These are phyloP conservation scores for Liasis olivaceus DNA, from an alignment of 2,797 vertebrate genomes.

Conservation along the genomic window DNA sequence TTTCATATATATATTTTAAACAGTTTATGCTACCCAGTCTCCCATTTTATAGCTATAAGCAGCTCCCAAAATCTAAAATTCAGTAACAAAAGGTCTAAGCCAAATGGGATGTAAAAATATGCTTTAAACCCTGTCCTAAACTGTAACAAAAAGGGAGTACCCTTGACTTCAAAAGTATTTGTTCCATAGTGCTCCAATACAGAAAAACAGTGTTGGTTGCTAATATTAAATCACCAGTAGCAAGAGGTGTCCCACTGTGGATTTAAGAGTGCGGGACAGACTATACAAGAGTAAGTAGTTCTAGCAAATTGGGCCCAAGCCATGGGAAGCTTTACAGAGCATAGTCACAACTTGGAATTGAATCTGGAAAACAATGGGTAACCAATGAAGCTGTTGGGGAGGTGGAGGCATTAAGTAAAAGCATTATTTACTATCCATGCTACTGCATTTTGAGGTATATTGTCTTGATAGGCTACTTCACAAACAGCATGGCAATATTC, in stretches of 20 bases:
- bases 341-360: not conserved
- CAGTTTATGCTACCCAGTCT: too few species aligned
- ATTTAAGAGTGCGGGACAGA: not conserved
- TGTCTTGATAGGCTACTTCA: not conserved
- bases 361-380: not conserved
- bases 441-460: not conserved
- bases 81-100: too few species aligned
- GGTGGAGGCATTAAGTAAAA: not conserved
- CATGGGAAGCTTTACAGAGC: not conserved
- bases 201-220: not conserved
- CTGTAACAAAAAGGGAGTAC: not conserved
- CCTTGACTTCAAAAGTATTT: not conserved
- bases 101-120: too few species aligned
- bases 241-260: not conserved
- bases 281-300: not conserved
- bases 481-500: not conserved
- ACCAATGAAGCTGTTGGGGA: not conserved
- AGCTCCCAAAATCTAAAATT: too few species aligned
- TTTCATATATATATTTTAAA: too few species aligned
- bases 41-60: too few species aligned
- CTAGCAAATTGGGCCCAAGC: not conserved
- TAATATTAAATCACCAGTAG: not conserved
- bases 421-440: not conserved
- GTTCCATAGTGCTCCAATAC: not conserved
- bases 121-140: not conserved